A percentile compares a stretch with the other conserved stretches of the same genome.
Conservation (phyloP, 2,888 invertebrate genomes). For the Diaprepes abbreviatus region DNA sequence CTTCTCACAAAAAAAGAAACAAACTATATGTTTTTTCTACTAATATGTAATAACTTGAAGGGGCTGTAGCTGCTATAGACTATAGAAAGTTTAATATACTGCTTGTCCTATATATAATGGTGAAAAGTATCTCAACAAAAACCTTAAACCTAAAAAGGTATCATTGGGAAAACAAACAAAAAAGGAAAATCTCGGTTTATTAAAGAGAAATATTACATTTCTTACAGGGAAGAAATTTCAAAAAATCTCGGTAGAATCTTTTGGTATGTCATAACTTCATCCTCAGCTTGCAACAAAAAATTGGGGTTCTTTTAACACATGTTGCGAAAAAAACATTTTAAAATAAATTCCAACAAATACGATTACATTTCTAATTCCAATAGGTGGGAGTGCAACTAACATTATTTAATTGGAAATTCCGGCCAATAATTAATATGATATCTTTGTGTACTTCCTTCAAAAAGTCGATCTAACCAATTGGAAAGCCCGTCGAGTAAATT, state of each 20-base stretch:
- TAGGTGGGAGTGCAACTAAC: neutral
- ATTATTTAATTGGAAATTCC: constrained; percentile 89
- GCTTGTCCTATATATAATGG: no score
- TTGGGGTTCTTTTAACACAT: neutral
- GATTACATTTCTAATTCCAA: constrained; percentile 4
- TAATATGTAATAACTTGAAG: no score
- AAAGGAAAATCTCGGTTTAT: neutral
- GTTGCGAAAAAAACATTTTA: neutral
- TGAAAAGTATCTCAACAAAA: no score
- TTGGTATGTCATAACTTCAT: neutral
- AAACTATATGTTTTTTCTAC: no score
- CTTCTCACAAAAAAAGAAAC: no score
- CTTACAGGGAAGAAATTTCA: neutral
- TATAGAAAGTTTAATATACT: no score
- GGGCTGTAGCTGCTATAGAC: no score
- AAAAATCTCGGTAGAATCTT: neutral
- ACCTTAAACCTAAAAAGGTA: no score
- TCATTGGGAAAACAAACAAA: neutral
- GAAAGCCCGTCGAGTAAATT: constrained; percentile 89
- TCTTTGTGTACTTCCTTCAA: constrained; percentile 95
- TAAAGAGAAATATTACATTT: neutral
- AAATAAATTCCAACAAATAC: neutral
- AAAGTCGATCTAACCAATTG: constrained; percentile 96
- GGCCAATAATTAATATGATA: constrained; percentile 99
- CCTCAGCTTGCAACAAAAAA: constrained; percentile 11